A percentile compares a stretch with the other conserved stretches of the same genome.
phyloP scores from a whole-genome alignment of 2,888 invertebrate genomes.

The Orthosia gracilis region DNA sequence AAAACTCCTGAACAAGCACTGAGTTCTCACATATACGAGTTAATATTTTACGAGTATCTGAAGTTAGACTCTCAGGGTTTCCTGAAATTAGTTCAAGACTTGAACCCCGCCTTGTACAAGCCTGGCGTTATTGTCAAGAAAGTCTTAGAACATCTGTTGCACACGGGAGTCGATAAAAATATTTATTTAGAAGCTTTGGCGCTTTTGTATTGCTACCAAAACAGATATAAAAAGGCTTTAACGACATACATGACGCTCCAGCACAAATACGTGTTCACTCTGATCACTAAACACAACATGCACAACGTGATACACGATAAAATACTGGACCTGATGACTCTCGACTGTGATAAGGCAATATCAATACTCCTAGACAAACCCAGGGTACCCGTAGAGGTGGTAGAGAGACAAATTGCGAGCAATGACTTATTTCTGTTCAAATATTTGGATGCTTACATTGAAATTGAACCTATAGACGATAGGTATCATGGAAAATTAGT shows the following conservation, averaged over 20 bases:
- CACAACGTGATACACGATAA: conserved; percentile 96
- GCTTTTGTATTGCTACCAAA: conserved; percentile 96
- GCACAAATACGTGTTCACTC: conserved; percentile 97
- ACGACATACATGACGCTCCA: conserved; percentile 97
- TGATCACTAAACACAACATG: conserved; percentile 96
- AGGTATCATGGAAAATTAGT: conserved; percentile 97
- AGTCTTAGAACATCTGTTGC: conserved; percentile 95
- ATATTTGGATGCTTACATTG: conserved; percentile 97
- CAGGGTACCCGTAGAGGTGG: conserved; percentile 94
- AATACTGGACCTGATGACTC: conserved; percentile 96
- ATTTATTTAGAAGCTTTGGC: conserved; percentile 96
- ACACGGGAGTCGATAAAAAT: conserved; percentile 93
- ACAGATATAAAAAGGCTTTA: conserved; percentile 97
- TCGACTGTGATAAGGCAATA: conserved; percentile 96
- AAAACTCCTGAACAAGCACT: conserved; percentile 93
- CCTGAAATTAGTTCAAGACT: conserved; percentile 96
- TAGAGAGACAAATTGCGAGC: conserved; percentile 95
- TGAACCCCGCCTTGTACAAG: conserved; percentile 96
- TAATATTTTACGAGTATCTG: conserved; percentile 98
- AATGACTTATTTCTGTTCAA: conserved; percentile 94
- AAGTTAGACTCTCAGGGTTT: conserved; percentile 96
- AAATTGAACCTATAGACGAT: conserved; percentile 93
- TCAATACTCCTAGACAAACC: conserved; percentile 94
- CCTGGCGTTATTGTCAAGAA: conserved; percentile 96
- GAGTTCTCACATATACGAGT: conserved; percentile 97